A percentile compares a stretch with the other conserved stretches of the same genome.
Conservation (phyloP, 2,113 vertebrate species). For the Planiliza haematocheilus region DNA sequence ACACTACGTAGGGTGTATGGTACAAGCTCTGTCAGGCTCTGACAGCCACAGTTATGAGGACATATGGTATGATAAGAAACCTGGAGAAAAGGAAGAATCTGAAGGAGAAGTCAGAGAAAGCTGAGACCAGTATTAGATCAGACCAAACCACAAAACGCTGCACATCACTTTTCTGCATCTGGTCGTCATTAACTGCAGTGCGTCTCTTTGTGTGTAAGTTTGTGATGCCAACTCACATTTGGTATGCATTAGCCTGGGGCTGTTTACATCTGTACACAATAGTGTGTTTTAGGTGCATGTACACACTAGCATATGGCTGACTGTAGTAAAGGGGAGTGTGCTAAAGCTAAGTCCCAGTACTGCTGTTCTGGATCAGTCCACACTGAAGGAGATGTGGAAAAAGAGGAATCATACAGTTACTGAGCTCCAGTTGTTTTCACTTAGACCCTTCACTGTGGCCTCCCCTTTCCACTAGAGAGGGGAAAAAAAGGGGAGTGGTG, state of each 20-base stretch:
- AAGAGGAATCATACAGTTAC: conserved; percentile 62
- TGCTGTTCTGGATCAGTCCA: conserved; percentile 43
- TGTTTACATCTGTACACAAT: conserved; percentile 57
- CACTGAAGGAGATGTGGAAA: conserved; percentile 65
- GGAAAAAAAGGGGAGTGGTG: conserved; percentile 20
- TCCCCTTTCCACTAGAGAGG: conserved; percentile 61
- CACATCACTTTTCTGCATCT: conserved; percentile 69
- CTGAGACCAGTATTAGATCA: conserved; percentile 34
- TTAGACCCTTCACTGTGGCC: conserved; percentile 74
- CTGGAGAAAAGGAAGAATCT: conserved; percentile 5
- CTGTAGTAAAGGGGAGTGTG: conserved; percentile 51
- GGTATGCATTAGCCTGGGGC: background rate
- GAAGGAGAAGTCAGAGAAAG: conserved; percentile 23
- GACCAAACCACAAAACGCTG: conserved; percentile 39
- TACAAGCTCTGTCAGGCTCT: background rate
- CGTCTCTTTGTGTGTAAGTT: conserved; percentile 25
- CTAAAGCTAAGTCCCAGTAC: conserved; percentile 42
- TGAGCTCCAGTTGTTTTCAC: conserved; percentile 81
- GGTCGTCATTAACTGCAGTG: conserved; percentile 57
- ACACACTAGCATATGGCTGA: conserved; percentile 35
- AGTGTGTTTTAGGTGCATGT: conserved; percentile 35
- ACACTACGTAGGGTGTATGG: no score
- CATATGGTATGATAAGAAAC: conserved; percentile 27
- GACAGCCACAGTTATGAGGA: background rate
- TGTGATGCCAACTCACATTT: background rate